phyloP scores from a whole-genome alignment of 2,113 vertebrate species.

The Taurulus bubalis region DNA sequence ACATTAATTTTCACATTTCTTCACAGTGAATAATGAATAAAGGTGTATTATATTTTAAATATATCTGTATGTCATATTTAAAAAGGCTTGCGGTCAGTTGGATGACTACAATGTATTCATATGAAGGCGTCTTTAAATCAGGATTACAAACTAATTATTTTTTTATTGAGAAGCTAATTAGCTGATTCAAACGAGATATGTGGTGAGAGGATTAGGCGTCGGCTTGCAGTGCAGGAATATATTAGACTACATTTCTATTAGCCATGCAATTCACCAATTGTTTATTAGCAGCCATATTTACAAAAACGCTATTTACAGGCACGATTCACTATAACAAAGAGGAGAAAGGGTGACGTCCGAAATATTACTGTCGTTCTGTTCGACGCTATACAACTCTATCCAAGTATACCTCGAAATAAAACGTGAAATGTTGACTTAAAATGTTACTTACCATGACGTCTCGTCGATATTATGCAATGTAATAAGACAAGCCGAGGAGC shows the following conservation, averaged over 20 bases:
- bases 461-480: slow-evolving; percentile 59
- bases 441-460: slow-evolving; percentile 52
- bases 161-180: neutral
- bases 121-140: neutral
- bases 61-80: neutral
- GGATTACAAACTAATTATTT: neutral
- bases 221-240: slow-evolving; percentile 1
- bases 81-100: neutral
- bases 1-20: neutral
- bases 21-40: neutral
- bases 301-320: neutral
- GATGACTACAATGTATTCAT: neutral
- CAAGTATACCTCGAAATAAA: neutral
- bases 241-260: neutral
- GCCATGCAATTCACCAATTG: neutral
- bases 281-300: neutral
- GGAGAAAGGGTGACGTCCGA: neutral
- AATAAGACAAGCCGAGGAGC: slow-evolving; percentile 38
- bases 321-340: too few relatives aligned
- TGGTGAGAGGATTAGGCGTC: slow-evolving; percentile 15
- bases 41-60: neutral
- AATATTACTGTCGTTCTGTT: too few relatives aligned
- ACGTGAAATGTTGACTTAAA: neutral
- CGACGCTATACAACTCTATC: neutral
- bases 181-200: neutral